These are phyloP conservation scores for Lagopus muta DNA, from an alignment of 2,113 vertebrate species.

Conservation along the genomic window DNA sequence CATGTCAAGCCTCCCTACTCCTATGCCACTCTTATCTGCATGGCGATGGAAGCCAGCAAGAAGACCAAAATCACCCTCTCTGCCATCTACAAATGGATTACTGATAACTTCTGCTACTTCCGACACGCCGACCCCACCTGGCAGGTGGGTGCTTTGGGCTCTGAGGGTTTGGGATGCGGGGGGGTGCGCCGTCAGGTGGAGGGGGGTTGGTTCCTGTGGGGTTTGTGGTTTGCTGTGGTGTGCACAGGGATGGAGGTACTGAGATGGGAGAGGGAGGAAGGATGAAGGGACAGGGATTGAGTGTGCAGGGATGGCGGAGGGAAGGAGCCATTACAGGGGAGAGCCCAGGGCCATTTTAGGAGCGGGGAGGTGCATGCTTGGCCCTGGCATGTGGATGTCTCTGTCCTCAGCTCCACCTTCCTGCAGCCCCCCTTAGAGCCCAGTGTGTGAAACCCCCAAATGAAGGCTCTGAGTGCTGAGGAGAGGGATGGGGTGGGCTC, in stretches of 20 bases:
- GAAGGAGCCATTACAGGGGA: background rate
- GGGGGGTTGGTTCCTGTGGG: background rate
- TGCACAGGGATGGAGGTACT: background rate
- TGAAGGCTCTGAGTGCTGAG: background rate
- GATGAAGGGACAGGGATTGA: background rate
- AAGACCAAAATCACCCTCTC: conserved; percentile 93
- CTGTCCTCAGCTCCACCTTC: background rate
- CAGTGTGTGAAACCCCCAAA: background rate
- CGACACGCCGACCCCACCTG: conserved; percentile 93
- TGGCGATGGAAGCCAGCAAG: conserved; percentile 95
- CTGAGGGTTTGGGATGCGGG: background rate
- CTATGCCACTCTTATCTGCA: conserved; percentile 94
- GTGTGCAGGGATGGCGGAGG: background rate
- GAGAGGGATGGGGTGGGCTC: background rate
- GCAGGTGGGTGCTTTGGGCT: conserved; percentile 82
- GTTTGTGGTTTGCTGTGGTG: background rate
- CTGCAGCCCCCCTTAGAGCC: fast-evolving
- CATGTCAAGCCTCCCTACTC: conserved; percentile 92
- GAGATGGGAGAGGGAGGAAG: background rate
- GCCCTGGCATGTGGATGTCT: background rate
- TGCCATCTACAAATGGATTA: conserved; percentile 97
- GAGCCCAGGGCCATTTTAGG: background rate
- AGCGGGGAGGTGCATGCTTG: fast-evolving
- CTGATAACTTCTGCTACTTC: conserved; percentile 97
- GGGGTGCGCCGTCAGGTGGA: background rate